These are phyloP conservation scores for Burhinus oedicnemus DNA, from an alignment of 2,113 vertebrate species.

Conservation along the genomic window DNA sequence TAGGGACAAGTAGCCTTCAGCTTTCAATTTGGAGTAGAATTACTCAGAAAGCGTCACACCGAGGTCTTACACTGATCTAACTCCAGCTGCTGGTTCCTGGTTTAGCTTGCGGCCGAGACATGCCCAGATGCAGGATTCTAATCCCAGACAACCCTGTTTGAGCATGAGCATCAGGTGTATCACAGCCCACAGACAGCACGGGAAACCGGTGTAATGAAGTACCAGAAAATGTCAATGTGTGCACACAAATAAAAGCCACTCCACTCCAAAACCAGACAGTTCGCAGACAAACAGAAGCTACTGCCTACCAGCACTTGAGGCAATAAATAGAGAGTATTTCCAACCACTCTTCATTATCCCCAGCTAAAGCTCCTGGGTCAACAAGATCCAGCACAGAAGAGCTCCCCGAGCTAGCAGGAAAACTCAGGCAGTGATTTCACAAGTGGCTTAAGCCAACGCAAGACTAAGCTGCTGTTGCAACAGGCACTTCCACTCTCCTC, in stretches of 20 bases:
- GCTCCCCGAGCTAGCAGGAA: background rate
- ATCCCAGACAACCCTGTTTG: background rate
- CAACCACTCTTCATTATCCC: background rate
- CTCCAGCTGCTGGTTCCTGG: background rate
- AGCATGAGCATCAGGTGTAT: background rate
- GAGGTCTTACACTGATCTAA: background rate
- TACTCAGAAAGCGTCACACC: background rate
- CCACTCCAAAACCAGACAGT: background rate
- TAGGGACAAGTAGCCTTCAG: background rate
- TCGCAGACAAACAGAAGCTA: background rate
- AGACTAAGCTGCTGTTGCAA: background rate
- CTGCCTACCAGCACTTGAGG: background rate
- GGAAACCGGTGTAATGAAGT: background rate
- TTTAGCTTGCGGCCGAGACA: background rate
- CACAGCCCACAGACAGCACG: accelerated
- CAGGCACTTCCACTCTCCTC: background rate
- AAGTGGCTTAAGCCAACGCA: background rate
- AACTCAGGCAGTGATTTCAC: background rate
- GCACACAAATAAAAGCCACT: no score
- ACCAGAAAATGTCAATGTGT: background rate
- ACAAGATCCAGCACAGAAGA: background rate
- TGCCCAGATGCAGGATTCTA: background rate
- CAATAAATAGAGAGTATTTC: background rate
- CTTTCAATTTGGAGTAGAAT: accelerated
- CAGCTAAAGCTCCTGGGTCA: background rate